Conservation (phyloP, 1,140 invertebrate species). For the Micrasema minimum region DNA sequence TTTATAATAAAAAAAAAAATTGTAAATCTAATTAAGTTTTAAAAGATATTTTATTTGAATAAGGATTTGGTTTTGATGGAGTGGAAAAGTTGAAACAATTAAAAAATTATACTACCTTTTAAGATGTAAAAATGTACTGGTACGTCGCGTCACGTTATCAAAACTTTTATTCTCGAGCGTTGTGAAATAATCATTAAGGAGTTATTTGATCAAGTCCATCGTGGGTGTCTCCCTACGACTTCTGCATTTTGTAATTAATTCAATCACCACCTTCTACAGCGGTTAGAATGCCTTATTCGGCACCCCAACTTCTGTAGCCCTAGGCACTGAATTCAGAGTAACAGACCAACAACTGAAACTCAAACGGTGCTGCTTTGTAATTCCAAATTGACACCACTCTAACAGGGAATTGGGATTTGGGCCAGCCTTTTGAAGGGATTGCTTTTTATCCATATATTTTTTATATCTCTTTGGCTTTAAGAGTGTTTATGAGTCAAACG, state of each 20-base stretch:
- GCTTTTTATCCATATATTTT: slow-evolving; percentile 4
- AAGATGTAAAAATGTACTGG: too few relatives aligned
- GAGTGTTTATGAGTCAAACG: too few relatives aligned
- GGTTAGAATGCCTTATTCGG: slow-evolving; percentile 28
- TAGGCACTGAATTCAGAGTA: slow-evolving; percentile 41
- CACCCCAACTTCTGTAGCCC: slow-evolving; percentile 14
- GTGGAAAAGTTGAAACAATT: too few relatives aligned
- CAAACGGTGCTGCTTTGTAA: slow-evolving; percentile 37
- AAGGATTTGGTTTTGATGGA: too few relatives aligned
- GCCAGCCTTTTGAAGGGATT: slow-evolving; percentile 19
- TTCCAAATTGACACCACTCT: slow-evolving; percentile 45
- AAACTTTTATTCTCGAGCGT: slow-evolving; percentile 1
- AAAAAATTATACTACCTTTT: too few relatives aligned
- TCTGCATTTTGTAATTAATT: slow-evolving; percentile 53
- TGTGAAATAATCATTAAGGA: slow-evolving; percentile 3
- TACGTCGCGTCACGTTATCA: too few relatives aligned
- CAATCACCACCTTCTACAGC: slow-evolving; percentile 39
- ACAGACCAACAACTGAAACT: background rate
- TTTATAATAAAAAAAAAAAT: too few relatives aligned
- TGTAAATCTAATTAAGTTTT: too few relatives aligned
- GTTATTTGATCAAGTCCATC: slow-evolving; percentile 17
- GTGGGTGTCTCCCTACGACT: slow-evolving; percentile 37
- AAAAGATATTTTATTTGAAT: too few relatives aligned
- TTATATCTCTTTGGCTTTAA: slow-evolving; percentile 7
- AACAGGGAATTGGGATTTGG: slow-evolving; percentile 31